Percentiles rank a stretch among this genome's conserved stretches.
These are phyloP conservation scores for Sebastes steindachneri DNA, from an alignment of 2,797 vertebrate species.

Conservation along the genomic window DNA sequence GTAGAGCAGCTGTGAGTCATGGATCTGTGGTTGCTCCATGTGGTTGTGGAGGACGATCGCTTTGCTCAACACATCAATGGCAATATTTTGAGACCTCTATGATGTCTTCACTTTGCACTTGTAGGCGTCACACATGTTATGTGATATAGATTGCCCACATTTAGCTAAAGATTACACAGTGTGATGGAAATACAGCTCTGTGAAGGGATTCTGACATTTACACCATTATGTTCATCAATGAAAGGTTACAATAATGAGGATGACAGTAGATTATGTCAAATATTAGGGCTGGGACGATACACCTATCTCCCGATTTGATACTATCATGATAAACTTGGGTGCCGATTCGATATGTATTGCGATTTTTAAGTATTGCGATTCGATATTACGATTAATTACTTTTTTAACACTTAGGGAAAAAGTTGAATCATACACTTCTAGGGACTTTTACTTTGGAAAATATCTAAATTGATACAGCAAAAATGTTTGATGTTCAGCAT, in stretches of 20 bases:
- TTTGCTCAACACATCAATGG: conserved; percentile 41
- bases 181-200: neutral
- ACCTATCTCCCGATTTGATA: too few species aligned
- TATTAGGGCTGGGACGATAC: too few species aligned
- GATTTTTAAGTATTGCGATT: too few species aligned
- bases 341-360: too few species aligned
- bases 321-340: too few species aligned
- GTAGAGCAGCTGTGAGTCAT: conserved; percentile 67
- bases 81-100: conserved; percentile 33
- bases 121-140: conserved; percentile 54
- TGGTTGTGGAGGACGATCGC: conserved; percentile 63
- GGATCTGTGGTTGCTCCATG: conserved; percentile 54
- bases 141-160: conserved; percentile 23
- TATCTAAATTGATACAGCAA: too few species aligned
- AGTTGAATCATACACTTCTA: too few species aligned
- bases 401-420: too few species aligned
- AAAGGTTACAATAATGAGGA: neutral
- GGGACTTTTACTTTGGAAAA: too few species aligned
- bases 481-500: too few species aligned
- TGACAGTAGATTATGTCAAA: neutral
- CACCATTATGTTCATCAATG: neutral
- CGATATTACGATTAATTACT: too few species aligned
- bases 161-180: neutral
- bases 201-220: neutral
- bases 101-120: conserved; percentile 37